These are phyloP conservation scores for Calephelis perditalis DNA, from an alignment of 2,888 invertebrate genomes.

Conservation along the genomic window DNA sequence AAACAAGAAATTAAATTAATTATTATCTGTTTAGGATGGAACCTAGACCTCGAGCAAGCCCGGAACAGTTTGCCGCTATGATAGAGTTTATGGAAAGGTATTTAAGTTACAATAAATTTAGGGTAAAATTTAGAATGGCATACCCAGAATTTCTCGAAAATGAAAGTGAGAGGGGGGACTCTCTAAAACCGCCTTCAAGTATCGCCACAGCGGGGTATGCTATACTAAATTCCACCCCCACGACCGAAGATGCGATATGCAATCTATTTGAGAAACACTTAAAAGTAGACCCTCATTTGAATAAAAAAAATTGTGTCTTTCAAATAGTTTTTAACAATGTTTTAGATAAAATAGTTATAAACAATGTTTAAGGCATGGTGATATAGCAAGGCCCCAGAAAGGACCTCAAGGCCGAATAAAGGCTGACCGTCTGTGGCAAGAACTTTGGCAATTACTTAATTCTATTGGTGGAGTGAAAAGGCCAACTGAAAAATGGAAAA, in stretches of 20 bases:
- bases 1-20: not conserved
- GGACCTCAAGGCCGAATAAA: slow-evolving; percentile 25
- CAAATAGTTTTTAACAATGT: too few relatives aligned
- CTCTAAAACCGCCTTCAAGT: too few relatives aligned
- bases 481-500: slow-evolving; percentile 22
- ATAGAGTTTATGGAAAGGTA: slow-evolving; percentile 3
- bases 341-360: not conserved
- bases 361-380: slow-evolving; percentile 20
- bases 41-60: not conserved
- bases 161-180: too few relatives aligned
- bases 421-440: slow-evolving; percentile 23
- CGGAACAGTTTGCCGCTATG: not conserved
- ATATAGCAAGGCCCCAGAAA: slow-evolving; percentile 24
- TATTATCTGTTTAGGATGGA: not conserved
- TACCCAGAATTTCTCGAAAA: too few relatives aligned
- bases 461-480: slow-evolving; percentile 22
- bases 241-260: not conserved
- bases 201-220: too few relatives aligned
- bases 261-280: not conserved
- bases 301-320: not conserved
- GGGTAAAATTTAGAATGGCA: not conserved
- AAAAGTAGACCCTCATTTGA: not conserved
- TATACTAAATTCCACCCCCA: too few relatives aligned
- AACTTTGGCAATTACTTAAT: slow-evolving; percentile 21
- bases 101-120: too few relatives aligned